phyloP scores from a whole-genome alignment of 2,113 vertebrate species.

The Odocoileus hemionus region DNA sequence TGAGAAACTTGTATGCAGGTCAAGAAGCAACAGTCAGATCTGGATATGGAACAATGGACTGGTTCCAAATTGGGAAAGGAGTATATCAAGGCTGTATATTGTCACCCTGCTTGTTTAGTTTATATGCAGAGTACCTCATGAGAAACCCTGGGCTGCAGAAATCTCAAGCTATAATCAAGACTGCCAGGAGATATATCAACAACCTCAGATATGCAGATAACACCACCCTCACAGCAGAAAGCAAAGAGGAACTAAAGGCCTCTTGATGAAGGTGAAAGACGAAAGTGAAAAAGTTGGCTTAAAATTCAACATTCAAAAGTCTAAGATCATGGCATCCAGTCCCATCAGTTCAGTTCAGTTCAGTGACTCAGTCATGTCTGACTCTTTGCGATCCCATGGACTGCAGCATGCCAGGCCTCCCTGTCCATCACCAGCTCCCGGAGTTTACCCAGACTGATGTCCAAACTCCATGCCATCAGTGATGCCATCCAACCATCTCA shows the following conservation, averaged over 20 bases:
- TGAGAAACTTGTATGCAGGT: background rate
- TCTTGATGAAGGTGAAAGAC: background rate
- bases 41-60: background rate
- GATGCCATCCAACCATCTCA: background rate
- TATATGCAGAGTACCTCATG: background rate
- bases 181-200: background rate
- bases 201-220: background rate
- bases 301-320: background rate
- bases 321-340: background rate
- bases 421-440: background rate
- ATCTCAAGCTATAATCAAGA: background rate
- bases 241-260: background rate
- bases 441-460: background rate
- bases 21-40: background rate
- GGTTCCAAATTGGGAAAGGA: background rate
- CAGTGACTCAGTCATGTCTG: fast-evolving
- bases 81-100: background rate
- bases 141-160: background rate
- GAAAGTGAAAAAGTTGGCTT: background rate
- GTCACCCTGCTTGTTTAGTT: background rate
- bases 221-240: background rate
- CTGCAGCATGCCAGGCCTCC: background rate
- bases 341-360: background rate
- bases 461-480: background rate
- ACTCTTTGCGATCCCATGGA: background rate